A percentile compares a stretch with the other conserved stretches of the same genome.
These are phyloP conservation scores for Psittacula derbiana DNA, from an alignment of 2,797 vertebrate species.

Conservation along the genomic window DNA sequence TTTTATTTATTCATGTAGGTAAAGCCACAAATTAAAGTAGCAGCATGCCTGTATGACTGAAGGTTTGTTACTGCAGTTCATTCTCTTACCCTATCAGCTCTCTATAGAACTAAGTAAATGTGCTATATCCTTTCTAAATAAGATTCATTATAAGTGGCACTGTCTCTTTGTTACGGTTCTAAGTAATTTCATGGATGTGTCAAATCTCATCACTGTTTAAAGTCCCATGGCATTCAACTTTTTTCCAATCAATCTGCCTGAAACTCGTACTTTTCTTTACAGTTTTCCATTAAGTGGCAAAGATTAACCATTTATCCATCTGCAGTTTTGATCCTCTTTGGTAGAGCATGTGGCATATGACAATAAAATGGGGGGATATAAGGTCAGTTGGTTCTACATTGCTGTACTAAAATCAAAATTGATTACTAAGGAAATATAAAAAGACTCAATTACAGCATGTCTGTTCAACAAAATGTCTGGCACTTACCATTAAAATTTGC, in stretches of 20 bases:
- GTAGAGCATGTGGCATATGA: background rate
- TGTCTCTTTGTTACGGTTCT: background rate
- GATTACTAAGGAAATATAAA: background rate
- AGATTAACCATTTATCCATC: background rate
- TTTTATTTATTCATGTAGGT: background rate
- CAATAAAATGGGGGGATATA: background rate
- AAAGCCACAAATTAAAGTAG: background rate
- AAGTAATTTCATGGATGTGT: conserved; percentile 33
- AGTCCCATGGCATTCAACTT: background rate
- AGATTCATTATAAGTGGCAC: conserved; percentile 3
- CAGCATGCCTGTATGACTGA: background rate
- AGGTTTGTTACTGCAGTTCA: background rate
- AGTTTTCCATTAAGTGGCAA: background rate
- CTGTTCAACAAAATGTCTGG: background rate
- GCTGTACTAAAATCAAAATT: background rate
- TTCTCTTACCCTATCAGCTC: background rate
- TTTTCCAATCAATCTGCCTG: background rate
- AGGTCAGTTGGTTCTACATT: background rate
- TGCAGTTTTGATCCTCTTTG: background rate
- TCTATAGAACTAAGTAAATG: conserved; percentile 11
- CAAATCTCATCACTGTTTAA: conserved; percentile 21
- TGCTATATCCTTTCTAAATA: conserved; percentile 34
- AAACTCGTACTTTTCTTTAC: background rate
- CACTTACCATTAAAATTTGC: background rate
- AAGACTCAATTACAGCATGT: background rate